Evolutionary conservation across 2,797 vertebrate genomes (phyloP).

Genomic region (Cygnus olor): DNA sequence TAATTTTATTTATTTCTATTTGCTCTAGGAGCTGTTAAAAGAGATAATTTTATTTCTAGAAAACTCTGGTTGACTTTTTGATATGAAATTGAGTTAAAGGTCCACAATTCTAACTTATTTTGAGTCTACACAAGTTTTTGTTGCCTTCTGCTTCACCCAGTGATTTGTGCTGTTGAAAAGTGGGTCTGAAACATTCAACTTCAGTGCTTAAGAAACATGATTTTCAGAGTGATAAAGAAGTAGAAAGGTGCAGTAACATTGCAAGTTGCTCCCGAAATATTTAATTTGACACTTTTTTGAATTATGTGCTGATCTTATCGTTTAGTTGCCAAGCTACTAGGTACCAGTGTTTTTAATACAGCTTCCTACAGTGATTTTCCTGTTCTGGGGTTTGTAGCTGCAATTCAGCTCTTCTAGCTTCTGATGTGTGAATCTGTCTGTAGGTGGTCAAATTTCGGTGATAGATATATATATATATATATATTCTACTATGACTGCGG

Average conservation of each 20-base stretch:
- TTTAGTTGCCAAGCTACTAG: not conserved
- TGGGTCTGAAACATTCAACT: not conserved
- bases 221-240: not conserved
- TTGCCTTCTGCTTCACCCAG: not conserved
- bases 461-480: not conserved
- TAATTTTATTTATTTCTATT: not conserved
- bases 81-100: not conserved
- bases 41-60: not conserved
- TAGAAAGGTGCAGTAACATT: not conserved
- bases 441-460: slow-evolving; percentile 57
- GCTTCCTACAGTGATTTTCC: slow-evolving; percentile 26
- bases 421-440: slow-evolving; percentile 56
- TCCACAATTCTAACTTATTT: not conserved
- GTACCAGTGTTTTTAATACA: slow-evolving; percentile 28
- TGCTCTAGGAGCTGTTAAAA: not conserved
- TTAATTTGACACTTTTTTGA: slow-evolving; percentile 13
- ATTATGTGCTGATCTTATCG: not conserved
- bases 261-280: not conserved
- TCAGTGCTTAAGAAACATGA: not conserved
- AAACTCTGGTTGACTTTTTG: not conserved
- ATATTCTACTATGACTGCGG: slow-evolving; percentile 50
- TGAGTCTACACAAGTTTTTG: not conserved
- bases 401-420: slow-evolving; percentile 47
- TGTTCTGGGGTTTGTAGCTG: slow-evolving; percentile 30
- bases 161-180: not conserved